Evolutionary conservation across 2,888 invertebrate species (phyloP).

Genomic region (Formica aserva): DNA sequence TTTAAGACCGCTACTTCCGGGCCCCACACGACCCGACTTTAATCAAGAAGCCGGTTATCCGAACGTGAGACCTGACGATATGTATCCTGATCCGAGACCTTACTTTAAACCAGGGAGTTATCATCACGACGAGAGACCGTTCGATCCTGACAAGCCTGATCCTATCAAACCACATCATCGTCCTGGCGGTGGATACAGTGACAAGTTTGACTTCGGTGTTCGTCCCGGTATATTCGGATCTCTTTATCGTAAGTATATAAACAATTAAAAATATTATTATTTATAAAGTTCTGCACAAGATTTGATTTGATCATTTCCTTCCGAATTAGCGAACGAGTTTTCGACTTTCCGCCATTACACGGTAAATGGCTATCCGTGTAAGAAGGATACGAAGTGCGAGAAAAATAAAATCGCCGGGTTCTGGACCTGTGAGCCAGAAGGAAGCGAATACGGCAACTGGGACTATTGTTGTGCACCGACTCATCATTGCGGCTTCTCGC

Average conservation of each 20-base stretch:
- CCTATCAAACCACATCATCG: slow-evolving; percentile 49
- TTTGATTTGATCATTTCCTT: not conserved
- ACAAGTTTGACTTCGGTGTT: slow-evolving; percentile 27
- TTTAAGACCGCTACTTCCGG: slow-evolving; percentile 32
- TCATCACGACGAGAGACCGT: slow-evolving; percentile 59
- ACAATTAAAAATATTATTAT: slow-evolving; percentile 3
- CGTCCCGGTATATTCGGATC: slow-evolving; percentile 1
- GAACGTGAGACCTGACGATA: slow-evolving; percentile 35
- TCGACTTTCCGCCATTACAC: slow-evolving; percentile 91
- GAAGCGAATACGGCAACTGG: slow-evolving; percentile 90
- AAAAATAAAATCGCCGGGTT: slow-evolving; percentile 92
- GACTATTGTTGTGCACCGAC: slow-evolving; percentile 95
- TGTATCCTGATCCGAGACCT: slow-evolving; percentile 50
- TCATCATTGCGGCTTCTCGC: slow-evolving; percentile 94
- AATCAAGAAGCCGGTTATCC: slow-evolving; percentile 1
- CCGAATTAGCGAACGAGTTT: slow-evolving; percentile 50
- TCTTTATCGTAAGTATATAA: slow-evolving; percentile 57
- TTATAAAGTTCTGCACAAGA: not conserved
- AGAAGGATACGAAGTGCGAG: slow-evolving; percentile 90
- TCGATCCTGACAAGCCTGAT: slow-evolving; percentile 67
- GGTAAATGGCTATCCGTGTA: slow-evolving; percentile 93
- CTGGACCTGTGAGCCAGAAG: slow-evolving; percentile 94
- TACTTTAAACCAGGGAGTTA: slow-evolving; percentile 40
- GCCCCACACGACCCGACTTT: slow-evolving; percentile 31
- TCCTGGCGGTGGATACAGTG: slow-evolving; percentile 15